Conservation (phyloP, 2,113 vertebrate genomes). For the Plotosus lineatus region DNA sequence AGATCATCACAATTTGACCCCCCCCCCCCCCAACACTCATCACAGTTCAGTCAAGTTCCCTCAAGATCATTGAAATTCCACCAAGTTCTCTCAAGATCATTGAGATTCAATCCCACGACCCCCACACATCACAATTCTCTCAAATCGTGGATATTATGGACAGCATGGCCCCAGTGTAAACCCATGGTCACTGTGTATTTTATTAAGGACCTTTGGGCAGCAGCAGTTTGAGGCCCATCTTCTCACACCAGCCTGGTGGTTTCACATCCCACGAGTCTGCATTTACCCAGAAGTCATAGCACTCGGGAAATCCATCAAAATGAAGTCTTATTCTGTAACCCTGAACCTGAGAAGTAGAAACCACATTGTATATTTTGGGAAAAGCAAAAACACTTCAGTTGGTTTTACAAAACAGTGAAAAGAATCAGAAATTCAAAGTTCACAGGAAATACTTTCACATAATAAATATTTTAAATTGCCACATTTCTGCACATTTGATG, state of each 20-base stretch:
- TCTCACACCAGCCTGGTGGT: constrained; percentile 90
- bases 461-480: not conserved
- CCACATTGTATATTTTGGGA: not conserved
- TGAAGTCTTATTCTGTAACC: constrained; percentile 85
- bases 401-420: not conserved
- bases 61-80: too few species aligned
- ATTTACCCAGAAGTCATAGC: constrained; percentile 91
- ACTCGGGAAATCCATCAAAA: constrained; percentile 88
- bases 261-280: constrained; percentile 87
- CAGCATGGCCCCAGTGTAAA: too few species aligned
- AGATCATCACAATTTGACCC: too few species aligned
- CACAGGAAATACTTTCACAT: not conserved
- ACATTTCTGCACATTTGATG: not conserved
- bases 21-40: too few species aligned
- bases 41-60: too few species aligned
- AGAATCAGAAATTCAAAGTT: not conserved
- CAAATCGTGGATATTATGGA: too few species aligned
- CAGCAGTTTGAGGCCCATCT: constrained; percentile 83
- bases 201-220: constrained; percentile 81
- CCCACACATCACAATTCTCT: too few species aligned
- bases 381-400: not conserved
- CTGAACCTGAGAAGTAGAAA: constrained; percentile 71
- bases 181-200: too few species aligned
- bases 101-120: too few species aligned
- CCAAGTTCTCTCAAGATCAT: too few species aligned